Evolutionary conservation across 2,888 invertebrate genomes (phyloP).

Genomic region (Euplagia quadripunctaria): DNA sequence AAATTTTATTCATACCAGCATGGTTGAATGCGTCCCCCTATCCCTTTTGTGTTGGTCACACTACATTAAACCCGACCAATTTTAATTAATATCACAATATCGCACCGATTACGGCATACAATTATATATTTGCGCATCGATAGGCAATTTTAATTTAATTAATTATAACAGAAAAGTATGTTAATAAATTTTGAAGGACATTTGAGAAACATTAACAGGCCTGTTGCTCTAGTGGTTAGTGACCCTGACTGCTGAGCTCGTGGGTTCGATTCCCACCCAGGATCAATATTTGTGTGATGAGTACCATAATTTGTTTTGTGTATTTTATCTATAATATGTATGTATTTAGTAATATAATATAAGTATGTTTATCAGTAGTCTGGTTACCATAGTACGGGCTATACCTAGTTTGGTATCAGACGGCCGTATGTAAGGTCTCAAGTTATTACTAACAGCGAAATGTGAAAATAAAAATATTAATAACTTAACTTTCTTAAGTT

Average conservation of each 20-base stretch:
- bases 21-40: conserved; percentile 32
- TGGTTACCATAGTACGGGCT: no score
- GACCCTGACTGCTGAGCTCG: neutral
- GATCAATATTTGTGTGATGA: neutral
- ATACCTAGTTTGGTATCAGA: no score
- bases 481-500: no score
- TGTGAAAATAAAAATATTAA: no score
- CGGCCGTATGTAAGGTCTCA: no score
- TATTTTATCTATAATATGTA: no score
- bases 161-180: conserved; percentile 1
- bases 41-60: conserved; percentile 44
- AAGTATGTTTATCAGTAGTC: no score
- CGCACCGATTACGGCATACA: conserved; percentile 29
- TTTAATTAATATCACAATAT: conserved; percentile 51
- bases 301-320: neutral
- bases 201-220: neutral
- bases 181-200: neutral
- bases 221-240: neutral
- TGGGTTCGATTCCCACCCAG: neutral
- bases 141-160: conserved; percentile 17
- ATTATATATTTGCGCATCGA: conserved; percentile 33
- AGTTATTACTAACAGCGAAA: no score
- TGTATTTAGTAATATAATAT: no score
- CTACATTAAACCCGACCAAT: conserved; percentile 44
- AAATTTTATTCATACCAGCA: conserved; percentile 45